These are phyloP conservation scores for Nymphicus hollandicus DNA, from an alignment of 2,113 vertebrate genomes.

Conservation along the genomic window DNA sequence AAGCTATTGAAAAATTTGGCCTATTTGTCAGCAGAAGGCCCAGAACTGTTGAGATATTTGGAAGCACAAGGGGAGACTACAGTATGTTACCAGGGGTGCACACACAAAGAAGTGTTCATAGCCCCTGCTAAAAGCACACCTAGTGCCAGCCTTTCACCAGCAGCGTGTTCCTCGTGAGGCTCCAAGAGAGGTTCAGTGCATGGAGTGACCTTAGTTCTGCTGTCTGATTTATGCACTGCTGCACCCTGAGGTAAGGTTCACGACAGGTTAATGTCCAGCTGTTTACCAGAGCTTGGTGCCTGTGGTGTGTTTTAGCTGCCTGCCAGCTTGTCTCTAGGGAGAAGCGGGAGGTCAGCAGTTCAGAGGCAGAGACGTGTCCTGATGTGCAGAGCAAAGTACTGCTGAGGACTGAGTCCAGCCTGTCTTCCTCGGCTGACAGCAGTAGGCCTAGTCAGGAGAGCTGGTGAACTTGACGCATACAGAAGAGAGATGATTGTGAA, in stretches of 20 bases:
- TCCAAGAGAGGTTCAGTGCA: neutral
- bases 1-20: neutral
- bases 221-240: neutral
- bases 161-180: neutral
- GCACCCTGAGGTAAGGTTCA: neutral
- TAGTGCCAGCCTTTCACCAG: neutral
- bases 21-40: neutral
- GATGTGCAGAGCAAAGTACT: neutral
- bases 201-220: neutral
- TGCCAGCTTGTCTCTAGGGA: neutral
- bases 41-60: neutral
- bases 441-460: neutral
- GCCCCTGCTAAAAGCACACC: neutral
- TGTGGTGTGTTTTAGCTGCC: neutral
- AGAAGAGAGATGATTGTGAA: neutral
- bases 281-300: neutral
- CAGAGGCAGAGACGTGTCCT: neutral
- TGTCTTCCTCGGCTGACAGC: neutral
- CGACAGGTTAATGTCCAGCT: neutral
- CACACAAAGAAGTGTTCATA: neutral
- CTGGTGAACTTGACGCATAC: rapidly evolving
- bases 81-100: neutral
- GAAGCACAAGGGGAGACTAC: neutral
- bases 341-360: neutral
- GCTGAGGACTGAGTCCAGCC: neutral